phyloP scores from a whole-genome alignment of 1,140 invertebrate species.

The Eueides isabella region DNA sequence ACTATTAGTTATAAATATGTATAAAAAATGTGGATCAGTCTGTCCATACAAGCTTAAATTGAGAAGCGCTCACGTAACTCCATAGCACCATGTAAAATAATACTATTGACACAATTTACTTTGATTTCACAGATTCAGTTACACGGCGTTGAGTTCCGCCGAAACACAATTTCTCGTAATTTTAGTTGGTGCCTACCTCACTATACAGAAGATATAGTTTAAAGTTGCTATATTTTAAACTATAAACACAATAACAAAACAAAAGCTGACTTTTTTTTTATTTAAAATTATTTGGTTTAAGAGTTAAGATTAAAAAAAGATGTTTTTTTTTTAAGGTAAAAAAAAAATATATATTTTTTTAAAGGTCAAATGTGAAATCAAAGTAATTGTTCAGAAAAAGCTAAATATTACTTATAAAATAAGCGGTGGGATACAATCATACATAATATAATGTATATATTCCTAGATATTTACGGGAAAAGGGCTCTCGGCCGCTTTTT shows the following conservation, averaged over 20 bases:
- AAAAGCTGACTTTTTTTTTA: no score
- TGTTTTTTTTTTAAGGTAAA: no score
- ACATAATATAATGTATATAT: conserved; percentile 13
- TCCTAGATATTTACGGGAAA: conserved; percentile 54
- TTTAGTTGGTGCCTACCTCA: no score
- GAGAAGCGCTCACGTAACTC: conserved; percentile 2
- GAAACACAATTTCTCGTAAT: no score
- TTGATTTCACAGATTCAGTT: not conserved
- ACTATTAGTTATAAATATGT: conserved; percentile 20
- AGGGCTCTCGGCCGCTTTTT: conserved; percentile 71
- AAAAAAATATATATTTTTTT: not conserved
- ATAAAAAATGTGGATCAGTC: conserved; percentile 5
- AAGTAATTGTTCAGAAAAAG: conserved; percentile 18
- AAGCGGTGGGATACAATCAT: conserved; percentile 58
- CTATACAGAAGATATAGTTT: no score
- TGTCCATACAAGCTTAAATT: not conserved
- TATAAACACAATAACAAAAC: no score
- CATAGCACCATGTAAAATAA: conserved; percentile 40
- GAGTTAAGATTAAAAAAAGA: no score
- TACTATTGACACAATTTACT: conserved; percentile 35
- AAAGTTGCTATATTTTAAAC: no score
- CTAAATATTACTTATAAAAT: conserved; percentile 53
- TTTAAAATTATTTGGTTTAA: no score
- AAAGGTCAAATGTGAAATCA: not conserved
- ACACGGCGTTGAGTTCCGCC: no score